Evolutionary conservation across 2,888 invertebrate species (phyloP), one percentile per base, ranked within the genome.

Genomic region (Tigriopus californicus): DNA sequence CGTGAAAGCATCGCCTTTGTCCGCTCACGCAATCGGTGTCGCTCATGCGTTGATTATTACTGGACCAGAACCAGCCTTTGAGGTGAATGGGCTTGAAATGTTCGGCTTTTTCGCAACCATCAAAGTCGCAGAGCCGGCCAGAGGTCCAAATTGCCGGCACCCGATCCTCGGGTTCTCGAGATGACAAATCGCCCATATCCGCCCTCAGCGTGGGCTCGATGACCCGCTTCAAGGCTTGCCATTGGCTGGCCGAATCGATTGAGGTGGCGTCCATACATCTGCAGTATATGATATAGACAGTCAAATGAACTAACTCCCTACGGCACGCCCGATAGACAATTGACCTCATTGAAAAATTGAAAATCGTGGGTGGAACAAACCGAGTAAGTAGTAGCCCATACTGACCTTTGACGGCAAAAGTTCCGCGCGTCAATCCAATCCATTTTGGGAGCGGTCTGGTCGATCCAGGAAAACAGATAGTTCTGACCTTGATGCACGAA

Each of bases 61-160:
- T 88, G 4, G 86, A 87, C 89, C 89, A 90, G 79, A 90, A 90
- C 89, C 89, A 89, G 60, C 86, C 86, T 71, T 85, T 84, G 65
- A 84, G 79, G 69, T 83, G 85, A 62, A 84, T 80, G n/a, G 86
- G 86, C 72, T 85, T 84, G 67, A 86, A 74, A 72, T 86, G 85
- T 54, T 81, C 73, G 60, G 85, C 77, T 13, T 47, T 47, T 72
- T 85, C 84, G 71, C 86, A 90, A 44, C 89, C 89, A 70, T 86
- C 86, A 69, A 90, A 90, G 73, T 90, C 89, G 68, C 89, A 90
- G 71, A 89, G 88, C 63, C 89, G 80, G 1, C 89, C 89, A 12
- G 87, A 87, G 1, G 88, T 89, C 89, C 89, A 90, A 68, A 90
- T 89, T 72, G 81, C 89, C 73, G 58, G 59, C n/a, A 65, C 56